These are phyloP conservation scores for Xiphophorus birchmanni DNA, from an alignment of 2,797 vertebrate species.

Conservation along the genomic window DNA sequence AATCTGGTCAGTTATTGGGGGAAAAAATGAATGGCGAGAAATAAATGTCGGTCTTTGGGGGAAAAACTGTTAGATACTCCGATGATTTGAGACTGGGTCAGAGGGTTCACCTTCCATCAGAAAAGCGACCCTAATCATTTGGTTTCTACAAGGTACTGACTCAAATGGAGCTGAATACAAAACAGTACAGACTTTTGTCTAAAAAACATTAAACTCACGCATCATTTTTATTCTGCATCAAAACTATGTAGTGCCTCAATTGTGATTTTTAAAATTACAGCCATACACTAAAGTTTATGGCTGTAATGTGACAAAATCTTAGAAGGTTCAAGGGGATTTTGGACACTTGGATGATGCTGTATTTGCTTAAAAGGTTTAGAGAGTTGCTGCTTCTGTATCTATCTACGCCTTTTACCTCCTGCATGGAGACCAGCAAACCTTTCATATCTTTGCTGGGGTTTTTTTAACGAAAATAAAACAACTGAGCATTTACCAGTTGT, in stretches of 20 bases:
- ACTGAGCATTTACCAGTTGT: neutral
- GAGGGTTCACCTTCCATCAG: neutral
- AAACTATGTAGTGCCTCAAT: neutral
- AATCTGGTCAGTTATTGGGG: neutral
- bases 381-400: no score
- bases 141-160: neutral
- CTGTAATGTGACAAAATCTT: neutral
- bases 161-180: neutral
- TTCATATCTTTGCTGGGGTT: conserved; percentile 9
- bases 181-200: neutral
- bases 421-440: conserved; percentile 42
- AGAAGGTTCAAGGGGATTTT: neutral
- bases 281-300: neutral
- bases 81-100: neutral
- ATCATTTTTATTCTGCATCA: neutral
- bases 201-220: neutral
- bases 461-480: neutral
- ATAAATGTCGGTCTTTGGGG: neutral
- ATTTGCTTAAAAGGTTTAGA: neutral
- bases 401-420: conserved; percentile 19
- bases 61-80: neutral
- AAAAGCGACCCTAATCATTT: neutral
- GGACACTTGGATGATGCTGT: neutral
- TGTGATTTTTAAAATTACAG: neutral
- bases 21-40: neutral